Evolutionary conservation across 2,797 vertebrate species (phyloP), one percentile per base, ranked within the genome.

Genomic region (Alfaro cultratus): DNA sequence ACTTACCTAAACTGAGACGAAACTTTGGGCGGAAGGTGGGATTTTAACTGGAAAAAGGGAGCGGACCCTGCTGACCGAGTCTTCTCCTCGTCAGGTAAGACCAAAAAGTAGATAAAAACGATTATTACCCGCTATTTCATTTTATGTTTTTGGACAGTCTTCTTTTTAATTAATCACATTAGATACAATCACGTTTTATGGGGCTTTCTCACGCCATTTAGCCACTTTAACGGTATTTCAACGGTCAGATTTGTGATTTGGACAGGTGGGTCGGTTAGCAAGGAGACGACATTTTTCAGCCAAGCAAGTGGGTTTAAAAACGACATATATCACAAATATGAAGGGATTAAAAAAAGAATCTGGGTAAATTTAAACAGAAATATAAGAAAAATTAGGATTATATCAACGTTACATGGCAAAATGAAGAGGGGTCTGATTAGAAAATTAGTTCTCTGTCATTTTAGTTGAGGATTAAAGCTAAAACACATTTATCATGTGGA

Each of bases 21-120:
- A 76, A 79, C 64, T 85, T 76, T 57, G 0, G 18, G 26, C 39
- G 16, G 41, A 51, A 75, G 45, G 45, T 70, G 53, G 81, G 1
- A 73, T 85, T 64, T 87, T 36, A 60, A 31, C 73, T 75, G 81
- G 79, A 85, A 88, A 83, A 72, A 23, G 60, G 18, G 74, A 70
- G 10, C 77, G 45, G 43, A n/a, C 81, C 18, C 34, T 23, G 57
- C 18, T 51, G 5, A 70, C 21, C 29, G 29, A 77, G 70, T 13
- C 1, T 47, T 43, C n/a, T 15, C 62, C 64, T 3, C 45, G 75
- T n/a, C 93, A 94, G 93, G 93, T 94, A 93, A 88, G 88, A 62
- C 23, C 43, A 3, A 12, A 23, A 57, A 62, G 16, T 77, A 68
- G 36, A 62, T 11, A 26, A 7, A 21, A 55, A 23, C 15, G 26